phyloP scores from a whole-genome alignment of 2,113 vertebrate species.

The Phylloscopus whistleri region DNA sequence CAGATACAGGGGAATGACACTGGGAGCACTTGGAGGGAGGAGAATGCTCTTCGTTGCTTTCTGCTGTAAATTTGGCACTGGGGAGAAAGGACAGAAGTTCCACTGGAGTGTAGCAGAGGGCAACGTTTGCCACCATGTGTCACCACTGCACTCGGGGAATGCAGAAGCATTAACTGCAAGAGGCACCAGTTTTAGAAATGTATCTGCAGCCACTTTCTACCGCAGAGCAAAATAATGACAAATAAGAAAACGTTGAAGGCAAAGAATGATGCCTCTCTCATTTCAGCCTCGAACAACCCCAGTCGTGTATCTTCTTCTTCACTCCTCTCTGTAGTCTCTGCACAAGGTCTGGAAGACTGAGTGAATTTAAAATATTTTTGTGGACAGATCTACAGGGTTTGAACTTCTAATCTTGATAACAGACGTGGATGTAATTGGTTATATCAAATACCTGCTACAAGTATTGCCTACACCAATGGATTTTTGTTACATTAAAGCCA shows the following conservation, averaged over 20 bases:
- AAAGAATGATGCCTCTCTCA: neutral
- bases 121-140: neutral
- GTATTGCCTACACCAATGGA: neutral
- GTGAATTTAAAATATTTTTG: neutral
- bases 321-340: neutral
- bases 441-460: neutral
- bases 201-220: neutral
- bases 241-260: neutral
- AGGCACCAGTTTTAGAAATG: neutral
- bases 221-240: neutral
- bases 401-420: neutral
- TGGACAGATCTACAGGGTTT: neutral
- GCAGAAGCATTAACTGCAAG: neutral
- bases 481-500: neutral
- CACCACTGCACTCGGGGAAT: neutral
- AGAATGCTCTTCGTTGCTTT: neutral
- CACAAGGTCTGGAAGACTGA: neutral
- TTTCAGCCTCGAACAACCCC: neutral
- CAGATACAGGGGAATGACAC: neutral
- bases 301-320: neutral
- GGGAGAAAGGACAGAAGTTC: neutral
- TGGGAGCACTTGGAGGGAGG: neutral
- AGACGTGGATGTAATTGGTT: neutral
- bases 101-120: neutral
- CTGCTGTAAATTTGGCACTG: neutral